Evolutionary conservation across 2,888 invertebrate species (phyloP), one percentile per base, ranked within the genome.

Genomic region (Cheiracanthium punctorium): DNA sequence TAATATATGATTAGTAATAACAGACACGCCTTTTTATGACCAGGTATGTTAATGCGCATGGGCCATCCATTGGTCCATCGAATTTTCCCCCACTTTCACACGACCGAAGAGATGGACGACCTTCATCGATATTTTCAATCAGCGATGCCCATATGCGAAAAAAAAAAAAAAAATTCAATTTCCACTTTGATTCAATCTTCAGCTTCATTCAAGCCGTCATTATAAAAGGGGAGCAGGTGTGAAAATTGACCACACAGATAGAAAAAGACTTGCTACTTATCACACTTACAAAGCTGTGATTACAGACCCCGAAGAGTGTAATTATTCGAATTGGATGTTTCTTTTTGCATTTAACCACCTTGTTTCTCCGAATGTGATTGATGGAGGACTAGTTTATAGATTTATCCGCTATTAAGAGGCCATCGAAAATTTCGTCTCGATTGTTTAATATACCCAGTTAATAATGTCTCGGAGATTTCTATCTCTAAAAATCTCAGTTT

Each of bases 291-390:
- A n/a, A 24, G 28, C 69, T 79, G 20, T 74, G 73, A 85, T 85
- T 85, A 85, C 72, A 73, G 79, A 58, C 30, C 30, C 33, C n/a
- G 14, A 58, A 43, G 52, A 70, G 58, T 85, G 84, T 79, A 85
- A 85, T 85, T 85, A 85, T 73, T 64, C 30, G 77, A 74, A 85
- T 79, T 74, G 84, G 58, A 79, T 69, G 82, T 73, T 67, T 37
- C 48, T 41, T 64, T n/a, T 65, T 43, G 65, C 69, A 65, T 81
- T 82, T 82, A 71, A 69, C 41, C 52, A 32, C 67, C 33, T 24
- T 70, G 74, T 85, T 85, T 85, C 79, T 73, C 29, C 79, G 73
- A 74, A 79, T 85, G 79, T 79, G 84, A 85, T 85, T 85, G 84
- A 85, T 85, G 79, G 67, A 52, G 12, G 5, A 4, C 5, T 24